These are phyloP conservation scores for Amblyornis subalaris DNA, from an alignment of 2,113 vertebrate genomes.

Conservation along the genomic window DNA sequence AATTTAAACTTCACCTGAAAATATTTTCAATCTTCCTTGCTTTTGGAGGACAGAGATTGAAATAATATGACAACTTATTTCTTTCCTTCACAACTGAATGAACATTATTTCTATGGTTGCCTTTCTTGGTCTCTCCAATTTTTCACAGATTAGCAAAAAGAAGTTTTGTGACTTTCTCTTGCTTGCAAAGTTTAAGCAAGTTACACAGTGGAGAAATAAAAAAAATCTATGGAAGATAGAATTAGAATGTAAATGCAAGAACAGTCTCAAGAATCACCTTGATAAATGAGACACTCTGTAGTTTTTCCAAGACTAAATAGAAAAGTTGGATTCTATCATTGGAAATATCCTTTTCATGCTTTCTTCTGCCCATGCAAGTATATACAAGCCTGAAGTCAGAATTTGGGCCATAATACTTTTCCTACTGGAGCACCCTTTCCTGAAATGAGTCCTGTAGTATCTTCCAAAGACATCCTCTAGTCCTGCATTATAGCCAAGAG, in stretches of 20 bases:
- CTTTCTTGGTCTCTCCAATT: neutral
- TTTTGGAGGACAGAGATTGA: neutral
- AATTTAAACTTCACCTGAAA: neutral
- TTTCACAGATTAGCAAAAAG: neutral
- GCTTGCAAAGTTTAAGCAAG: neutral
- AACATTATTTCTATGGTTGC: neutral
- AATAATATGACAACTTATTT: neutral
- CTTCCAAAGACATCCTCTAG: neutral
- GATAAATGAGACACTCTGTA: neutral
- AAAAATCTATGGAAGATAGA: neutral
- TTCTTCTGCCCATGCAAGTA: neutral
- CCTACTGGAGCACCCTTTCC: neutral
- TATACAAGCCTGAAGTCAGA: neutral
- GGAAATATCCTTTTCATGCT: neutral
- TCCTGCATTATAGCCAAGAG: neutral
- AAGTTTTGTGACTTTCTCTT: neutral
- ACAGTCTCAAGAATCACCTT: neutral
- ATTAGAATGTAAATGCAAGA: neutral
- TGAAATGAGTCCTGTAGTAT: neutral
- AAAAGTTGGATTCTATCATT: neutral
- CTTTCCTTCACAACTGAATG: neutral
- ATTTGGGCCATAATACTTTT: neutral
- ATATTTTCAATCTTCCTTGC: neutral
- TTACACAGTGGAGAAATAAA: neutral
- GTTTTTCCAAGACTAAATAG: neutral